These are phyloP conservation scores for Rapana venosa DNA, from an alignment of 2,888 invertebrate genomes.

Conservation along the genomic window DNA sequence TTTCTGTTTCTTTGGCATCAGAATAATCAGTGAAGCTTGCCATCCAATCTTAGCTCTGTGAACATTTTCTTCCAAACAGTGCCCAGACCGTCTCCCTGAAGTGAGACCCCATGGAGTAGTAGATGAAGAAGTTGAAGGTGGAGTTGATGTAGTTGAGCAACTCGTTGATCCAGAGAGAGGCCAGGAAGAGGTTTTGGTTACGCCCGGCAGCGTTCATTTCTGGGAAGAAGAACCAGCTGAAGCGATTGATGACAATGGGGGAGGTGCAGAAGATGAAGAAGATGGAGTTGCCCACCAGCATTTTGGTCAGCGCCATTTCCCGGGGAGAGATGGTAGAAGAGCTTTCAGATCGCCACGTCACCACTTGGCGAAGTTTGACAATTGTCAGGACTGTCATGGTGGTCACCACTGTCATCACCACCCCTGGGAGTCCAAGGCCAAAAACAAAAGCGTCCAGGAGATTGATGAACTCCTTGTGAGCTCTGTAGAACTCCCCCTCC, in stretches of 20 bases:
- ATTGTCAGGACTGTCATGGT: background rate
- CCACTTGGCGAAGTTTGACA: background rate
- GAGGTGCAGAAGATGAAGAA: background rate
- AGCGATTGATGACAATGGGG: background rate
- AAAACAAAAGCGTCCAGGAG: background rate
- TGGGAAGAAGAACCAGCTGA: slow-evolving; percentile 18
- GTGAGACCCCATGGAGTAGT: background rate
- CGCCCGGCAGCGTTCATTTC: background rate
- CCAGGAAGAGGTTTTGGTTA: background rate
- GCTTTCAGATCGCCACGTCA: background rate
- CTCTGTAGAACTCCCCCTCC: background rate
- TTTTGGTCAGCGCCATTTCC: slow-evolving; percentile 14
- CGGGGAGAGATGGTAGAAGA: background rate
- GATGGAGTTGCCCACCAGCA: slow-evolving; percentile 11
- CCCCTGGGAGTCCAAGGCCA: background rate
- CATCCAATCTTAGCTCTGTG: too few species aligned
- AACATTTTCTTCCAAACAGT: background rate
- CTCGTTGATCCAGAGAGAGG: background rate
- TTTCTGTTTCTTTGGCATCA: too few species aligned
- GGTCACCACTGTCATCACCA: background rate
- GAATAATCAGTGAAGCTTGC: too few species aligned
- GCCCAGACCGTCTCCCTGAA: slow-evolving; percentile 8
- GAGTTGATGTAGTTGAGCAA: background rate
- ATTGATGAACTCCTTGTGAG: background rate
- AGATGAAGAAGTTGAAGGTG: slow-evolving; percentile 13